Base-by-base conservation (phyloP, 2,113 vertebrate species). In the Calonectris borealis region DNA sequence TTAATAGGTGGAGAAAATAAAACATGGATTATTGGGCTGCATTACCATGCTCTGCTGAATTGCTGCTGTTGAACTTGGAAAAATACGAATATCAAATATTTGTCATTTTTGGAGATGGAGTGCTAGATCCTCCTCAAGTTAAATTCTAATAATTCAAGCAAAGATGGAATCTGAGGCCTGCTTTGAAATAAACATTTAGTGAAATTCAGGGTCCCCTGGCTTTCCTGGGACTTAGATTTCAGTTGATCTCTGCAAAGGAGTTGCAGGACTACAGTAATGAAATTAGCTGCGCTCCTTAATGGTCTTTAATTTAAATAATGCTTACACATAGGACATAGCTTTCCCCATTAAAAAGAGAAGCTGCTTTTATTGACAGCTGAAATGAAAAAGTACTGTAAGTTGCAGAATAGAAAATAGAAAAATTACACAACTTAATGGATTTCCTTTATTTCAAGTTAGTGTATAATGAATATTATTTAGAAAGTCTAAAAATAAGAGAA, bases 391-490 rank as follows among this genome's bases (percentile, higher is more conserved):
- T 86, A 48, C 42, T 66, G 16, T 49, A 81, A 61, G 27, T 34
- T 91, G 58, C 55, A 91, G 83, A 92, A 76, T 13, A 76, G 46
- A 90, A 51, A 93, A 46, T 11, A 94, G 96, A 92, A 95, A 83
- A 70, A 94, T 21, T 44, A 49, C 46, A 85, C 49, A 82, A 48
- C 31, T 81, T 75, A 90, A 86, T 93, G 40, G 42, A 92, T 88
- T 92, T 57, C 38, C 72, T 98, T 98, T 98, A 98, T 98, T 98
- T 98, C 49, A 96, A 70, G 42, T 96, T 95, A 42, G 38, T 61
- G 25, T 52, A 24, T 90, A 94, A 92, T 83, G 29, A 52, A 83
- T 86, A 91, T 94, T 88, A 80, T 93, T 81, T 73, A 83, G 34
- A 71, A 91, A 91, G 55, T 79, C 49, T 83, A 90, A 83, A 84